phyloP scores from a whole-genome alignment of 2,113 vertebrate genomes.

The Vicugna pacos region DNA sequence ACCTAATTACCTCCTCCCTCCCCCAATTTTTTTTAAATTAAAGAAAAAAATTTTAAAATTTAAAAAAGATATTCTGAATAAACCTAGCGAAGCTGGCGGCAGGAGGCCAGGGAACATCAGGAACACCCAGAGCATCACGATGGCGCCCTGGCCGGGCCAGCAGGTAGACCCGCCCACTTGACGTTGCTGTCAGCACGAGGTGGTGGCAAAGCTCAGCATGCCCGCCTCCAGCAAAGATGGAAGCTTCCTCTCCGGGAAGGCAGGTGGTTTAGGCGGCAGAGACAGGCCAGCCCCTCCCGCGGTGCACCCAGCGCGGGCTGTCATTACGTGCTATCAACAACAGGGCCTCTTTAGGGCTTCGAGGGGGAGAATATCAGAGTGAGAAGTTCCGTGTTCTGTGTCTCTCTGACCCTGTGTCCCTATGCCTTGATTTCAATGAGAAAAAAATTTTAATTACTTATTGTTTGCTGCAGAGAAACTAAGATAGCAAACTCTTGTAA shows the following conservation, averaged over 20 bases:
- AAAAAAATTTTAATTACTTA: background rate
- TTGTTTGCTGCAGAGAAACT: background rate
- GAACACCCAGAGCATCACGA: background rate
- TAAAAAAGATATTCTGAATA: background rate
- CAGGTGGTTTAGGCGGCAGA: background rate
- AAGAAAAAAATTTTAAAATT: background rate
- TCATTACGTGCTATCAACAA: fast-evolving
- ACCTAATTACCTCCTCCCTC: too few relatives aligned
- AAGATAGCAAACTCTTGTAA: background rate
- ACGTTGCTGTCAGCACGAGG: background rate
- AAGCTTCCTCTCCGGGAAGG: background rate
- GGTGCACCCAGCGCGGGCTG: fast-evolving
- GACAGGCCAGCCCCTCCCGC: fast-evolving
- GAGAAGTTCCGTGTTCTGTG: background rate
- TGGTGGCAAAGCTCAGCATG: fast-evolving
- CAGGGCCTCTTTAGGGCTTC: fast-evolving
- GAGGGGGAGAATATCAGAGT: background rate
- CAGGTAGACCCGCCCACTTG: background rate
- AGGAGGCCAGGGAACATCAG: background rate
- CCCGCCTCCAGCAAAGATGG: background rate
- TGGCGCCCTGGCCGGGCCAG: background rate
- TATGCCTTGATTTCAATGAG: background rate
- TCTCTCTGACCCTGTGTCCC: background rate
- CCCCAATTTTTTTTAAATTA: too few relatives aligned
- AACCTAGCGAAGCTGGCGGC: too few relatives aligned